Conservation (phyloP, 1,140 invertebrate genomes). For the Bradysia coprophila region DNA sequence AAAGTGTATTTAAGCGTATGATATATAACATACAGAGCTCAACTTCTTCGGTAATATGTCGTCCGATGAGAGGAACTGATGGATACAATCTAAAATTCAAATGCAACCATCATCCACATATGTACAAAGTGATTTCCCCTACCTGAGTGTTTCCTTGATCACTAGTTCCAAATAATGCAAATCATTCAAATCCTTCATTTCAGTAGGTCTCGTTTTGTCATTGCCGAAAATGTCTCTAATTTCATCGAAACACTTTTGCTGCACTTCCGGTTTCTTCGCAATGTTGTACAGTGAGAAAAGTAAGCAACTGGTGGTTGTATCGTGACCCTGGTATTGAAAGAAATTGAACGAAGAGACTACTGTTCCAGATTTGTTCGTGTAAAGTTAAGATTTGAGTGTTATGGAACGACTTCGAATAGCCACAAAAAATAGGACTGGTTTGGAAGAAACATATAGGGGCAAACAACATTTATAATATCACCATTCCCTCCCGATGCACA, state of each 20-base stretch:
- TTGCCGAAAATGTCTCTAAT: conserved; percentile 25
- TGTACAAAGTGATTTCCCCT: no score
- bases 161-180: conserved; percentile 40
- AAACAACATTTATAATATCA: not conserved
- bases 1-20: not conserved
- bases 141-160: conserved; percentile 39
- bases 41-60: conserved; percentile 31
- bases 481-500: not conserved
- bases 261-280: conserved; percentile 31
- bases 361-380: not conserved
- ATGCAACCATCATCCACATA: no score
- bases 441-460: no score
- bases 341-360: not conserved
- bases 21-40: conserved; percentile 9
- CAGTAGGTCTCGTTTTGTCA: conserved; percentile 21
- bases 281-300: conserved; percentile 33
- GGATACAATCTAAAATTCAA: conserved; percentile 42
- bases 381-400: no score
- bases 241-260: conserved; percentile 39
- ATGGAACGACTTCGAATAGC: no score
- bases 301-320: conserved; percentile 42
- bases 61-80: conserved; percentile 38
- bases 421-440: no score
- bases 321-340: conserved; percentile 52
- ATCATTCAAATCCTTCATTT: conserved; percentile 29